Percentiles rank a stretch among this genome's conserved stretches.
phyloP scores from a whole-genome alignment of 2,113 vertebrate genomes.

The Prolemur simus region DNA sequence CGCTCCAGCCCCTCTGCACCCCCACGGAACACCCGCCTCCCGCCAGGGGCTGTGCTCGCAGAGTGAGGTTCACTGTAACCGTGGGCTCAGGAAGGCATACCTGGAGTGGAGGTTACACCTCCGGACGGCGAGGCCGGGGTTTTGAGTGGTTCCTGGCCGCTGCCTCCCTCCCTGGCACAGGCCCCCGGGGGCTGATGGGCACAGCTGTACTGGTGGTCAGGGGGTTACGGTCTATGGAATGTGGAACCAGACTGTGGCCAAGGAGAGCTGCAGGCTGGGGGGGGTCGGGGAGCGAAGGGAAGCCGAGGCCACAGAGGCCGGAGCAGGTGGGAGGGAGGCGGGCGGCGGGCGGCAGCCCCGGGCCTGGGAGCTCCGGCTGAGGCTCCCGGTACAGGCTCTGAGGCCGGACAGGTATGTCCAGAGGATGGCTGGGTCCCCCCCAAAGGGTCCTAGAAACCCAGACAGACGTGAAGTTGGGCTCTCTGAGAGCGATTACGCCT shows the following conservation, averaged over 20 bases:
- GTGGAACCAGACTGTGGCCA: background rate
- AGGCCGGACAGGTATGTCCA: background rate
- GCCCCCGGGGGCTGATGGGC: background rate
- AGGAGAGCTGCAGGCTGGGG: background rate
- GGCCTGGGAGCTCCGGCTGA: background rate
- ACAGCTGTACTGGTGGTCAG: background rate
- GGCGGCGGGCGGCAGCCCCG: accelerated
- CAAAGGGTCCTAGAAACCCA: background rate
- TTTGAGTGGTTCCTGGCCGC: background rate
- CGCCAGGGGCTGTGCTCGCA: accelerated
- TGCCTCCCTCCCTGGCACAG: background rate
- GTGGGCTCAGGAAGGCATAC: background rate
- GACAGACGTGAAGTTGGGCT: background rate
- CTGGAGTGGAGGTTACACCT: background rate
- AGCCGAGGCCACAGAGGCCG: background rate
- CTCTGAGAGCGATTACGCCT: background rate
- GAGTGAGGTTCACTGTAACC: too few relatives aligned
- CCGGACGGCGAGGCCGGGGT: accelerated
- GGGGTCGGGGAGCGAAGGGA: too few relatives aligned
- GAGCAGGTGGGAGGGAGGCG: background rate
- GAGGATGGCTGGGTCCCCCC: background rate
- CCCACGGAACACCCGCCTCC: background rate
- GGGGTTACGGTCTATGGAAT: background rate
- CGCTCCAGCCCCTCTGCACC: accelerated
- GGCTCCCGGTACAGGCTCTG: background rate